These are phyloP conservation scores for Apodemus agrarius DNA, from an alignment of 2,797 vertebrate species.

Conservation along the genomic window DNA sequence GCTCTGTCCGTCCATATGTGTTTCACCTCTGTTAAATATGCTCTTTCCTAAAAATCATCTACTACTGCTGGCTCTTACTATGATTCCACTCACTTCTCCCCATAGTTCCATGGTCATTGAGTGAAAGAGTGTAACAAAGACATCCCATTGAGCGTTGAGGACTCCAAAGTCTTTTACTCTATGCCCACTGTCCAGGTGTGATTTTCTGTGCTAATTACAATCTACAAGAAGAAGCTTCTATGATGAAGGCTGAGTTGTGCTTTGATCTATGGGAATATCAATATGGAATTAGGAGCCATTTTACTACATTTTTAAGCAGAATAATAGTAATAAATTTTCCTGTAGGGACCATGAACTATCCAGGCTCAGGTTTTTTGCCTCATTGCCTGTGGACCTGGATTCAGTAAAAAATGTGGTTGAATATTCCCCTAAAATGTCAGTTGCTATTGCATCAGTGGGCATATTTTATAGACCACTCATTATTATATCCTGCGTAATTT, in stretches of 20 bases:
- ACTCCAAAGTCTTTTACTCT: not conserved
- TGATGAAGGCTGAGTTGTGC: not conserved
- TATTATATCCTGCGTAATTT: not conserved
- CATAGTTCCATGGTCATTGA: too few species aligned
- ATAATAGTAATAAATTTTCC: not conserved
- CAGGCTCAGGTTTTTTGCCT: not conserved
- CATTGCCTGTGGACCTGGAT: not conserved
- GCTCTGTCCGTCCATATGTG: not conserved
- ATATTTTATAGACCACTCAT: not conserved
- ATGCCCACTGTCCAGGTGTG: not conserved
- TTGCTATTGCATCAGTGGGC: not conserved
- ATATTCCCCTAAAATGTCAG: too few species aligned
- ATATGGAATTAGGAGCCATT: not conserved
- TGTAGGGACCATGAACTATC: not conserved
- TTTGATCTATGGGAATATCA: not conserved
- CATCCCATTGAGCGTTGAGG: not conserved
- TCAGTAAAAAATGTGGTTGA: not conserved
- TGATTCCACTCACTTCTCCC: not conserved
- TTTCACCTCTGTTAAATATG: not conserved
- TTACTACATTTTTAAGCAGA: not conserved
- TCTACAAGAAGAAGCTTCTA: not conserved
- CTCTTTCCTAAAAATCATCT: too few species aligned
- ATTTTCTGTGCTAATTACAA: not conserved
- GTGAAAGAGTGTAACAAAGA: not conserved
- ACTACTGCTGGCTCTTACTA: not conserved